A percentile compares a stretch with the other conserved stretches of the same genome.
Evolutionary conservation across 2,797 vertebrate species (phyloP).

Genomic region (Crypturellus tataupa): DNA sequence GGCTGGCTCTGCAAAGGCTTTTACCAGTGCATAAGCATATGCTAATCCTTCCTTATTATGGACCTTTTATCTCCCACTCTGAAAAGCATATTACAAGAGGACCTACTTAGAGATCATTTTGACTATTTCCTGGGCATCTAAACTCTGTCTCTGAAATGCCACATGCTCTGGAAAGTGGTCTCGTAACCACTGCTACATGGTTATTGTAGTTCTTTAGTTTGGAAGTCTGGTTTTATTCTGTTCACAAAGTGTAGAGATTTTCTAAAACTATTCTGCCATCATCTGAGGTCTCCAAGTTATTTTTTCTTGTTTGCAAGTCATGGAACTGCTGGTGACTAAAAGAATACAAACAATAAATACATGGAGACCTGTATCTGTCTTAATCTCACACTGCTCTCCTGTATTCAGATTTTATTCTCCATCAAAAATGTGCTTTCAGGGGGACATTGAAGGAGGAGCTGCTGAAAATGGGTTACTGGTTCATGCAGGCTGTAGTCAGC

Average conservation of each 20-base stretch:
- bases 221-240: not conserved
- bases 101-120: not conserved
- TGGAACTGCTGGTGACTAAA: not conserved
- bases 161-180: not conserved
- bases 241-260: not conserved
- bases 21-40: not conserved
- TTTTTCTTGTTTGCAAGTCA: not conserved
- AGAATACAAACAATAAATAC: not conserved
- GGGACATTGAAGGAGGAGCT: not conserved
- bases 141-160: not conserved
- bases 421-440: not conserved
- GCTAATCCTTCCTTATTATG: not conserved
- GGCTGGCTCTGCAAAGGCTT: not conserved
- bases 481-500: not conserved
- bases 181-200: not conserved
- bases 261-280: not conserved
- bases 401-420: not conserved
- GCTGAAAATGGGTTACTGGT: not conserved
- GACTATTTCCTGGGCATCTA: not conserved
- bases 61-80: not conserved
- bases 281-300: not conserved
- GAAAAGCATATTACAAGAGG: not conserved
- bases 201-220: not conserved
- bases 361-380: not conserved
- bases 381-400: not conserved